Evolutionary conservation across 35 echinoderm and acorn worm species (phyloP), one percentile per base, ranked within the genome.

Genomic region (Ophiothrix spiculata): DNA sequence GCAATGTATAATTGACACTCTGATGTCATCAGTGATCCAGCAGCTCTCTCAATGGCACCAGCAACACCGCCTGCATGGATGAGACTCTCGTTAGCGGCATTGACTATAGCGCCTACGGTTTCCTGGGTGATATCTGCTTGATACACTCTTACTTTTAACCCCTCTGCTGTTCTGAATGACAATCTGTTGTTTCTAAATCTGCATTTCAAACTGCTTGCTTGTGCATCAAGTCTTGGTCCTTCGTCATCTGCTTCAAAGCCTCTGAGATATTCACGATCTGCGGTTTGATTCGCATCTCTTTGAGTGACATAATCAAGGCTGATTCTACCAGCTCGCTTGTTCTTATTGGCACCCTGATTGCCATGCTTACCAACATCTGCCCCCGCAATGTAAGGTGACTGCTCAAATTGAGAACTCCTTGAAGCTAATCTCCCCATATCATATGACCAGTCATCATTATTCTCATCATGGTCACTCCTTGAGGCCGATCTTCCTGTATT

Each of bases 21-120:
- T 32, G 74, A 34, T 34, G 75, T 36, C 23, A 83, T 31, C 23
- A 36, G n/a, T 40, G 36, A 23, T 8, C 88, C 88, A 38, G 80
- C 88, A 77, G 25, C 81, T 64, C 78, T 32, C 25, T 63, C 32
- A 75, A 90, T 90, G 11, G 88, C 69, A 17, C 39, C 74, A 28
- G 88, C 88, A 90, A 90, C 88, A 40, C 88, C 88, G 36, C 73
- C 88, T 35, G 34, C 36, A 84, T 90, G 64, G 23, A 36, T 45
- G 10, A 90, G 40, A 32, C 31, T 36, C n/a, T 83, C 74, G 33
- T 90, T 82, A 33, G 88, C 88, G 19, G 88, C 88, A 84, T 83
- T 90, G 6, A 76, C 80, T 49, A 90, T 90, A 33, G 80, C 88
- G 78, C 82, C 88, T 17, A 83, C 81, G 76, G 21, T 37, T 2